phyloP scores from a whole-genome alignment of 2,113 vertebrate species.

The Serilophus lunatus region DNA sequence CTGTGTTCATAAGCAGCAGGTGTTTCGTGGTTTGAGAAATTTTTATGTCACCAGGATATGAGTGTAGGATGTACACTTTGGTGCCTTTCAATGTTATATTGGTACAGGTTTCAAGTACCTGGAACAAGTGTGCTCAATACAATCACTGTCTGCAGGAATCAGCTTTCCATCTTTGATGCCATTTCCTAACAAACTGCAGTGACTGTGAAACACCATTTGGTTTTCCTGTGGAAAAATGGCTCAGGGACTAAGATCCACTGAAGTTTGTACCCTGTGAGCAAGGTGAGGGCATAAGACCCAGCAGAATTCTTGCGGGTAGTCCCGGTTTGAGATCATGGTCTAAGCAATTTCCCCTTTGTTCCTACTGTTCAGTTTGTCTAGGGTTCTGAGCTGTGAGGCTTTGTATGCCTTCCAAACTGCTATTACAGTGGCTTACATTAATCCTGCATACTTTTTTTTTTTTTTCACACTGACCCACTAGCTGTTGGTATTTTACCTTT shows the following conservation, averaged over 20 bases:
- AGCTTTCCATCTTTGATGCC: background rate
- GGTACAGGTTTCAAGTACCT: background rate
- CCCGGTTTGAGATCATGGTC: too few relatives aligned
- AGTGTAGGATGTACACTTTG: rapidly evolving
- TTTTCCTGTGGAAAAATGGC: background rate
- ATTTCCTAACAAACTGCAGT: background rate
- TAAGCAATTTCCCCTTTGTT: background rate
- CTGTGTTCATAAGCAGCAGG: background rate
- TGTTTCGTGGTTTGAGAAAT: background rate
- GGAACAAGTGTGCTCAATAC: background rate
- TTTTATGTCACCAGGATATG: background rate
- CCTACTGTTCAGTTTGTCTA: background rate
- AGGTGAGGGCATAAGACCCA: background rate
- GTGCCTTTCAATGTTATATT: background rate
- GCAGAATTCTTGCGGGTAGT: too few relatives aligned
- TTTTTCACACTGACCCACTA: background rate
- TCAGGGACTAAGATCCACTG: background rate
- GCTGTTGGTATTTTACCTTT: background rate
- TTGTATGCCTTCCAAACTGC: background rate
- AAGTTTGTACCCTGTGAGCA: background rate
- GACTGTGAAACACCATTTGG: rapidly evolving
- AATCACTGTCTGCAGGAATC: background rate
- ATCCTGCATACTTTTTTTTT: background rate
- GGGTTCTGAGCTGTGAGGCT: background rate
- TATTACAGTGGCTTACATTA: background rate